phyloP scores from a whole-genome alignment of 2,888 invertebrate species.

The Pycnomerus fuliginosus region DNA sequence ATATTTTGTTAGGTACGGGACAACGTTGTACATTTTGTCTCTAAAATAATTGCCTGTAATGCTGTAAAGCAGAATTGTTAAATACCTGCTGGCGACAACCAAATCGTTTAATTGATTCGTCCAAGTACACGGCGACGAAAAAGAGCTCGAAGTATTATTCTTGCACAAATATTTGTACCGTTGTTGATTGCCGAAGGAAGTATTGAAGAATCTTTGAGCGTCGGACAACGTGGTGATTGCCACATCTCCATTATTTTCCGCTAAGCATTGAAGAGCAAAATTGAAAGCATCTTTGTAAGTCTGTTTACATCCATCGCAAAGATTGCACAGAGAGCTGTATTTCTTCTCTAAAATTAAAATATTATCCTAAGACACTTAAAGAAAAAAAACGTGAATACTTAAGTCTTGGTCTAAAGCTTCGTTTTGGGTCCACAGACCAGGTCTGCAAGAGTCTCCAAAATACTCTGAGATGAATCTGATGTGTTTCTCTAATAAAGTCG shows the following conservation, averaged over 20 bases:
- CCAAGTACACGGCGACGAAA: slow-evolving; percentile 58
- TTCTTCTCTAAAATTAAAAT: slow-evolving; percentile 25
- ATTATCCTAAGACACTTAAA: no score
- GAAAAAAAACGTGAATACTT: slow-evolving; percentile 59
- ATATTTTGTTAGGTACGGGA: no score
- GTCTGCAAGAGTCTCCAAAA: slow-evolving; percentile 71
- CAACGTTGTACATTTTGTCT: no score
- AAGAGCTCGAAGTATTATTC: slow-evolving; percentile 39
- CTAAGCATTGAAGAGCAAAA: slow-evolving; percentile 48
- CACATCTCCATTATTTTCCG: slow-evolving; percentile 55
- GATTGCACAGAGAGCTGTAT: slow-evolving; percentile 42
- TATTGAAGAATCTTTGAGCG: slow-evolving; percentile 41
- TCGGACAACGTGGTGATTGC: slow-evolving; percentile 56
- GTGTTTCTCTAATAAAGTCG: slow-evolving; percentile 60
- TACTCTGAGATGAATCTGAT: slow-evolving; percentile 61
- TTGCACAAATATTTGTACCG: slow-evolving; percentile 44
- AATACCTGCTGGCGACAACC: background rate
- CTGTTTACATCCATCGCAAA: slow-evolving; percentile 29
- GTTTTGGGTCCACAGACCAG: slow-evolving; percentile 67
- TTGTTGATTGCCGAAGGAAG: slow-evolving; percentile 26
- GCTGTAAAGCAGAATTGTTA: background rate
- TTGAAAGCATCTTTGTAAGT: slow-evolving; percentile 33
- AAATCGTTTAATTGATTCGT: slow-evolving; percentile 56
- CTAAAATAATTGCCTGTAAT: background rate
- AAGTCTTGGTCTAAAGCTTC: slow-evolving; percentile 55